These are phyloP conservation scores for Ascidia mentula DNA, from an alignment of 23 tunicate species.

Conservation along the genomic window DNA sequence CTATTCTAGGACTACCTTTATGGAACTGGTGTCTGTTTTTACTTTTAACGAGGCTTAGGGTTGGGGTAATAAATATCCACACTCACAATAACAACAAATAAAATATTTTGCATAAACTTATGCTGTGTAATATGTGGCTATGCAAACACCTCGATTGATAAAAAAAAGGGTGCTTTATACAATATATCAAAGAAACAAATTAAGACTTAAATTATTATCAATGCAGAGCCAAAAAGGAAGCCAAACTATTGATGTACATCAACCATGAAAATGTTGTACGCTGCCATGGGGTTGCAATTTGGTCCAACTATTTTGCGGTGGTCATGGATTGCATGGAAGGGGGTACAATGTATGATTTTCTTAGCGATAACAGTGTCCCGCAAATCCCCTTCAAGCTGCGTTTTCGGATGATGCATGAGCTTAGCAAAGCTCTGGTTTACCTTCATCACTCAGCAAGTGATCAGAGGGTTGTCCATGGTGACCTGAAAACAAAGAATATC, in stretches of 20 bases:
- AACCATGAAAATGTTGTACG: constrained; percentile 27
- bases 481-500: constrained; percentile 34
- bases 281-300: constrained; percentile 18
- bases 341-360: constrained; percentile 18
- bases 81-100: too few relatives aligned
- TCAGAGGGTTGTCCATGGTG: constrained; percentile 48
- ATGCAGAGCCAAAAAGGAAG: not conserved
- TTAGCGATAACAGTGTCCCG: not conserved
- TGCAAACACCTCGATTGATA: too few relatives aligned
- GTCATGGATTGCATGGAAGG: constrained; percentile 20
- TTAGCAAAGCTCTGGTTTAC: constrained; percentile 24
- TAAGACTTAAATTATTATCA: too few relatives aligned
- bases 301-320: constrained; percentile 19
- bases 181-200: too few relatives aligned
- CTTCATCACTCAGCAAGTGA: constrained; percentile 38
- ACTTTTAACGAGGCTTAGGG: too few relatives aligned
- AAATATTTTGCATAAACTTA: too few relatives aligned
- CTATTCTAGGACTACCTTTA: too few relatives aligned
- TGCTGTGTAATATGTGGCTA: too few relatives aligned
- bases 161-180: too few relatives aligned
- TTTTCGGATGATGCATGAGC: constrained; percentile 26
- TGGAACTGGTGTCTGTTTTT: too few relatives aligned
- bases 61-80: too few relatives aligned
- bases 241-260: not conserved
- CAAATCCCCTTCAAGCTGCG: constrained; percentile 28